phyloP scores from a whole-genome alignment of 2,113 vertebrate species.

The Nicator chloris region DNA sequence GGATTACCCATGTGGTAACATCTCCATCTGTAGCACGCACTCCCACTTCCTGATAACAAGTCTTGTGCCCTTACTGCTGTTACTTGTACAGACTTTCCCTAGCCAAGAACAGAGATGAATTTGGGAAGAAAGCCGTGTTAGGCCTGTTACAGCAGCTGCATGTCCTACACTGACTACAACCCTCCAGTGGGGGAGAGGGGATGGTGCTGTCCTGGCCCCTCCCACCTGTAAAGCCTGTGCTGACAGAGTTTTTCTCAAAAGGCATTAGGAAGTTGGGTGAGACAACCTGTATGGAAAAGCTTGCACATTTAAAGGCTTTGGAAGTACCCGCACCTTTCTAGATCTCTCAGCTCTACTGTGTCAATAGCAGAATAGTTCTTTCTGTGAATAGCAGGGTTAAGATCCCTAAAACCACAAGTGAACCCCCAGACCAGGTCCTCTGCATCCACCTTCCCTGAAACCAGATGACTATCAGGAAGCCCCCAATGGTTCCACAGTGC shows the following conservation, averaged over 20 bases:
- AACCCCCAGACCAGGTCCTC: neutral
- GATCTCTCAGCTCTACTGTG: neutral
- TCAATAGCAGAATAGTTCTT: neutral
- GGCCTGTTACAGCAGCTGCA: neutral
- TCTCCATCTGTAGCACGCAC: neutral
- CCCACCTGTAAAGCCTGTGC: neutral
- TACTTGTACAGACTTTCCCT: neutral
- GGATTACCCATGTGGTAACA: neutral
- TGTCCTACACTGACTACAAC: fast-evolving
- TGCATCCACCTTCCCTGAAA: neutral
- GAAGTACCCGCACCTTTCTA: neutral
- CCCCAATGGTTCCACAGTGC: fast-evolving
- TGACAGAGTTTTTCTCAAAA: neutral
- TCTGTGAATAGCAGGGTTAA: neutral
- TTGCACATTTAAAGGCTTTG: neutral
- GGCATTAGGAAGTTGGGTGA: neutral
- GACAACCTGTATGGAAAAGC: neutral
- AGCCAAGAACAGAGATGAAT: neutral
- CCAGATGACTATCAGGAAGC: neutral
- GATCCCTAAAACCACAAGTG: neutral
- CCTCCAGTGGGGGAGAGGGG: no score
- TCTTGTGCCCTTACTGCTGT: neutral
- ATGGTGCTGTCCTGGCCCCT: neutral
- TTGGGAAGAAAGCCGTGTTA: neutral
- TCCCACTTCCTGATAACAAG: neutral